Conservation (phyloP, 2,888 invertebrate species). For the Amblyteles armatorius region DNA sequence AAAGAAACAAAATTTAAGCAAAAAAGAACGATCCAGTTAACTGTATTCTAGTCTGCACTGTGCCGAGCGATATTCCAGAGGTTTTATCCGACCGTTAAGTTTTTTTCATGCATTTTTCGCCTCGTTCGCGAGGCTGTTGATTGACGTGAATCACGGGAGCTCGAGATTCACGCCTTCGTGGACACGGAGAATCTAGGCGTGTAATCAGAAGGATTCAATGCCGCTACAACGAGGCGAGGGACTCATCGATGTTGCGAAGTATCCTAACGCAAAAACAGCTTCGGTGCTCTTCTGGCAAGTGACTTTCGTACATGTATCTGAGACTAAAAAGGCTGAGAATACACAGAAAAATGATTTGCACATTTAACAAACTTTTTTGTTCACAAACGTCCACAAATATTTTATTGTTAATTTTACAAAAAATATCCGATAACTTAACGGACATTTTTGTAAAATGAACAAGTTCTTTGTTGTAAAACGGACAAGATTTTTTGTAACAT, state of each 20-base stretch:
- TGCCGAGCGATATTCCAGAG: constrained; percentile 25
- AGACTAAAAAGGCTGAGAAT: constrained; percentile 10
- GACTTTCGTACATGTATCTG: background rate
- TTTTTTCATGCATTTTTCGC: background rate
- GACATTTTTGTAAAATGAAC: too few relatives aligned
- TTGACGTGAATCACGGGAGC: constrained; percentile 37
- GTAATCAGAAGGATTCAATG: constrained; percentile 45
- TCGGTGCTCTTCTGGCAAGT: background rate
- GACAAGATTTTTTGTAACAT: too few relatives aligned
- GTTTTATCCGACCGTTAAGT: constrained; percentile 8
- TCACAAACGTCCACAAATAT: too few relatives aligned
- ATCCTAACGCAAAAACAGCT: background rate
- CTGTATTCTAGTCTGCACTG: background rate
- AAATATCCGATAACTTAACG: too few relatives aligned
- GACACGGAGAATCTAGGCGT: constrained; percentile 31
- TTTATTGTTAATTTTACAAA: too few relatives aligned
- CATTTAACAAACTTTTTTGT: background rate
- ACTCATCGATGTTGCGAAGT: constrained; percentile 3
- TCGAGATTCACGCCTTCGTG: constrained; percentile 50
- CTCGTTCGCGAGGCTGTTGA: constrained; percentile 6
- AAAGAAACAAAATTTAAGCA: constrained; percentile 3
- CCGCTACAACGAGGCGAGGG: background rate
- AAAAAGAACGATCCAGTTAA: constrained; percentile 2
- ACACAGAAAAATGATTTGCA: background rate
- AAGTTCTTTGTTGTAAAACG: too few relatives aligned